Evolutionary conservation across 2,797 vertebrate genomes (phyloP), one percentile per base, ranked within the genome.

Genomic region (Phoxinus dragarum): DNA sequence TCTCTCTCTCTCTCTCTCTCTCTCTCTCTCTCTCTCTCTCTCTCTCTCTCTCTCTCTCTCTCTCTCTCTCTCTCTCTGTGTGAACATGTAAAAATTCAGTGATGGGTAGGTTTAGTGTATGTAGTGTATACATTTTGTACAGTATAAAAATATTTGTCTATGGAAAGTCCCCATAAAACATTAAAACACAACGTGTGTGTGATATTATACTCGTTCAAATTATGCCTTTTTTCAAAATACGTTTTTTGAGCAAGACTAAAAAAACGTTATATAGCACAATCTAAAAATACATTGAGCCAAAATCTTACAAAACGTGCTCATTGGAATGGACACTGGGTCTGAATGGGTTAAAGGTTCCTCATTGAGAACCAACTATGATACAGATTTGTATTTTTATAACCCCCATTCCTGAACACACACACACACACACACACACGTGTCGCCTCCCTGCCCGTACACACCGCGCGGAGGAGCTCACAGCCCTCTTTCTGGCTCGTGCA

Each of bases 391-490:
- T 84, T 52, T 84, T 11, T 78, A 69, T 78, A 47, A 72, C 16
- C 40, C 49, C 40, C 52, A 23, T 79, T 74, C 7, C 6, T 38
- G 36, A 42, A 14, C 84, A 85, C 72, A 74, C 42, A 71, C 52
- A 27, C n/a, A 36, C 73, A 40, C 54, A 56, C 69, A 38, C 54
- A 72, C 56, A 34, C 23, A 42, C 68, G 27, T 68, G 86, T 72
- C 81, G 31, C 52, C 82, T 72, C 66, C 80, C 61, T 82, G 81
- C 73, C 47, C 90, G 93, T 90, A 52, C 91, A 93, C 94, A 92
- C 94, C 94, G 92, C 94, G 94, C 94, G 94, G 94, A 93, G 94
- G 94, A 93, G 94, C 95, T 95, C 94, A 93, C 88, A 95, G 90
- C 90, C 94, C 93, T 94, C 88, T 88, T 91, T 91, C 87, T 90